Evolutionary conservation across 2,113 vertebrate species (phyloP).

Genomic region (Chaetorhynchus papuensis): DNA sequence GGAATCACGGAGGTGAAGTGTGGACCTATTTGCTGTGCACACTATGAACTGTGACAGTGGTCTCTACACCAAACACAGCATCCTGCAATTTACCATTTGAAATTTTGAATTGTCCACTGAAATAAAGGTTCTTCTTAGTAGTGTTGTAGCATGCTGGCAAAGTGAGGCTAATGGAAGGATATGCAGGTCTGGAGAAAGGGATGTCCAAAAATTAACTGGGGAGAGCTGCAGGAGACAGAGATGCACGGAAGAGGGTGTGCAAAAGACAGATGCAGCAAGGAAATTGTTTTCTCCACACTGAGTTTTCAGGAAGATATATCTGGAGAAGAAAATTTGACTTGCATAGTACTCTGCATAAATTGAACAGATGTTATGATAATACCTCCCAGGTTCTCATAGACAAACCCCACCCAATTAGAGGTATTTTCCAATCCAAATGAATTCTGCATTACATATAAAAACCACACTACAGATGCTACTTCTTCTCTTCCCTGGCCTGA

Average conservation of each 20-base stretch:
- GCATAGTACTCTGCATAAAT: neutral
- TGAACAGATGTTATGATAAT: neutral
- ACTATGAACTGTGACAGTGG: neutral
- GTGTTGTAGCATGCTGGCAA: neutral
- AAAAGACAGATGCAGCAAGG: slow-evolving; percentile 5
- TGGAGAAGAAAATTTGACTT: slow-evolving; percentile 4
- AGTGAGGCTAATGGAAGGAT: neutral
- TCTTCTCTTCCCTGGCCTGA: neutral
- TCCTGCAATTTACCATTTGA: neutral
- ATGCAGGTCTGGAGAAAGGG: neutral
- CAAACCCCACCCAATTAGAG: slow-evolving; percentile 1
- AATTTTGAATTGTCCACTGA: neutral
- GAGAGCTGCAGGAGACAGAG: slow-evolving; percentile 3
- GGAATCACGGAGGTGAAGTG: neutral
- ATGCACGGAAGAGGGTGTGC: neutral
- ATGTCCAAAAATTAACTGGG: neutral
- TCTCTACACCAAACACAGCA: neutral
- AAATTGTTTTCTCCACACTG: neutral
- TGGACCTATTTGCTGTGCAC: neutral
- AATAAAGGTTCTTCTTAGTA: neutral
- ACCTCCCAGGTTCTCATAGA: neutral
- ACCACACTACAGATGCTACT: neutral
- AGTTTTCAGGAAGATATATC: neutral
- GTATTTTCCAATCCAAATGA: slow-evolving; percentile 14
- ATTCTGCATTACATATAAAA: neutral